Base-by-base conservation (phyloP, 2,797 vertebrate species). In the Pterois miles region DNA sequence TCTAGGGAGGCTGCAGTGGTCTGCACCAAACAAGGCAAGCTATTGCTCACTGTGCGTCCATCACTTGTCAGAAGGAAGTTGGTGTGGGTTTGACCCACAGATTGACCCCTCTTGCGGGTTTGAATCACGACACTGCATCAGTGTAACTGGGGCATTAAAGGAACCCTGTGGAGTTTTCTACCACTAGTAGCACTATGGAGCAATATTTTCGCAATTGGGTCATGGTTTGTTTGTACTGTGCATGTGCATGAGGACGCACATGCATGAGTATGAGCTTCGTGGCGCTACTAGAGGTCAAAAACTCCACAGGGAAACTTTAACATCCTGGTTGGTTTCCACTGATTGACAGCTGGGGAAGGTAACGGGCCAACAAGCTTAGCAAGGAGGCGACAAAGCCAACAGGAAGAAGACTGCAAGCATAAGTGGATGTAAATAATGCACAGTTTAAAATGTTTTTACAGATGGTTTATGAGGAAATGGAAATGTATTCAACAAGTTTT, bases 1-100 rank as follows among this genome's bases (percentile, higher is more conserved):
- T 53, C 53, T 8, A 52, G 69, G 40, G 52, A 48, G 43, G 65
- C 53, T 64, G 57, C 59, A 59, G 23, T 31, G 36, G 34, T 71
- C 56, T 59, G 66, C 59, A 48, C 29, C 27, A 58, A 65, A 80
- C 27, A 46, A 71, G 34, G 25, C 50, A 8, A 38, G 53, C 53
- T 46, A 56, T 53, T 58, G 23, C 13, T 63, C 60, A 70, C 31
- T 67, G 31, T 52, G 20, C 22, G 22, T n/a, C 25, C 7, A 46
- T 9, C 34, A 22, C 13, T 29, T 4, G 36, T 63, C 22, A 40
- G 59, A 63, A 43, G 16, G 33, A 60, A n/a, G 33, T 12, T 3
- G n/a, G 23, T 7, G 11, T 13, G 12, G n/a, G n/a, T 60, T 12
- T 20, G 29, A 31, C 29, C 31, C 6, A 58, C 20, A 27, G 16